Percentiles rank a stretch among this genome's conserved stretches.
Evolutionary conservation across 2,888 invertebrate species (phyloP).

Genomic region (Gryllus longicercus): DNA sequence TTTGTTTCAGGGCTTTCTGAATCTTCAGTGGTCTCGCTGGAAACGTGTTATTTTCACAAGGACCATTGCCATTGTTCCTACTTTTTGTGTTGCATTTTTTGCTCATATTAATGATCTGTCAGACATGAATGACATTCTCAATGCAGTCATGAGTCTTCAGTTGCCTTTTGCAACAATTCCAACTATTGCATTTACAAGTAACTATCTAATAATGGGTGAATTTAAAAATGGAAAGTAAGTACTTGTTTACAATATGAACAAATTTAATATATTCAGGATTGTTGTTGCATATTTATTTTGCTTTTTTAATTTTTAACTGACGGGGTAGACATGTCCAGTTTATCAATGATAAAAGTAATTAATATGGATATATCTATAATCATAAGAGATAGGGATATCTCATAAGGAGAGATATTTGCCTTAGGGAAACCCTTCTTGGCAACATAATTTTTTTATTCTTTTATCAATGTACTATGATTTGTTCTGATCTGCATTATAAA

Average conservation of each 20-base stretch:
- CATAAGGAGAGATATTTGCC: too few relatives aligned
- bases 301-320: neutral
- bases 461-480: too few relatives aligned
- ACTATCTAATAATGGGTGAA: constrained; percentile 74
- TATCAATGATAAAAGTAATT: too few relatives aligned
- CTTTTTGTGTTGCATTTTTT: constrained; percentile 67
- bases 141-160: constrained; percentile 83
- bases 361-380: neutral
- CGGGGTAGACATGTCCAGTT: too few relatives aligned
- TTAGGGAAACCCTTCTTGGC: too few relatives aligned
- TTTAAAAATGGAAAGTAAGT: constrained; percentile 76
- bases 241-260: neutral
- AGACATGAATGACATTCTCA: constrained; percentile 78
- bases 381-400: neutral
- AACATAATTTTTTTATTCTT: too few relatives aligned
- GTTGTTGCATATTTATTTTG: neutral
- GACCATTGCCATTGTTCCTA: constrained; percentile 73
- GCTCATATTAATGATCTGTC: constrained; percentile 67
- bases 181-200: constrained; percentile 80
- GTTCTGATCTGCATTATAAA: too few relatives aligned
- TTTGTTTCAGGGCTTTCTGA: constrained; percentile 64
- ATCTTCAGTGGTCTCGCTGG: constrained; percentile 83
- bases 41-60: constrained; percentile 80
- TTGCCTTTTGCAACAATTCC: constrained; percentile 85
- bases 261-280: neutral